Percentiles rank a stretch among this genome's conserved stretches.
These are phyloP conservation scores for Grallaria varia DNA, from an alignment of 2,113 vertebrate species.

Conservation along the genomic window DNA sequence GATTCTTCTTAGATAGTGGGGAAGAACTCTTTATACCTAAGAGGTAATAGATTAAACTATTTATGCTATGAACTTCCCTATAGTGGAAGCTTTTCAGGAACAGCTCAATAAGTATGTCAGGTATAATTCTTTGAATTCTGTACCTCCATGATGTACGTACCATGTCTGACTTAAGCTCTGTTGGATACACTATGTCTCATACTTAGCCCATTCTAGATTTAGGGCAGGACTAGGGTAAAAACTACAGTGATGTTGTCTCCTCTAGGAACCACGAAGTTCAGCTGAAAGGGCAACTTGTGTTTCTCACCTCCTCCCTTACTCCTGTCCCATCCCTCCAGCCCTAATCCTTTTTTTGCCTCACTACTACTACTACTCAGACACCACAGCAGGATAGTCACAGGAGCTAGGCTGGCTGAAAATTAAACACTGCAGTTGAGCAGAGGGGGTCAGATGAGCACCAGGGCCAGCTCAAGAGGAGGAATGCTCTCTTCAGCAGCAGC, in stretches of 20 bases:
- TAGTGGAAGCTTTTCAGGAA: not conserved
- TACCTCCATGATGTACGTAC: not conserved
- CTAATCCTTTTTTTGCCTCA: not conserved
- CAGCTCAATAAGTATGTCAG: not conserved
- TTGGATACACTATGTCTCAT: not conserved
- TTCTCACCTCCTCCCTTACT: not conserved
- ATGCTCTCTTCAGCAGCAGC: not conserved
- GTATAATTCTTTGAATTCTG: not conserved
- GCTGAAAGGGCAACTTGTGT: not conserved
- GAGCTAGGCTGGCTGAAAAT: not conserved
- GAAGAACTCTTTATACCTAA: not conserved
- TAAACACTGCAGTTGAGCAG: not conserved
- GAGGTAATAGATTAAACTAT: not conserved
- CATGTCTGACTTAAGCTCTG: not conserved
- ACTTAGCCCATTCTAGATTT: not conserved
- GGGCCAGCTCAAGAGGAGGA: not conserved
- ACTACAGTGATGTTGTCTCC: not conserved
- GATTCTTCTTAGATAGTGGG: not conserved
- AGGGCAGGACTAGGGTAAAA: not conserved
- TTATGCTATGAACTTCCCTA: not conserved
- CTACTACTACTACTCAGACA: not conserved
- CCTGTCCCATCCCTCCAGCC: not conserved
- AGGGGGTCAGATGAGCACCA: not conserved
- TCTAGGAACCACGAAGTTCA: not conserved
- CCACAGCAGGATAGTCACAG: not conserved